These are phyloP conservation scores for Lynx canadensis DNA, from an alignment of 2,113 vertebrate genomes.

Conservation along the genomic window DNA sequence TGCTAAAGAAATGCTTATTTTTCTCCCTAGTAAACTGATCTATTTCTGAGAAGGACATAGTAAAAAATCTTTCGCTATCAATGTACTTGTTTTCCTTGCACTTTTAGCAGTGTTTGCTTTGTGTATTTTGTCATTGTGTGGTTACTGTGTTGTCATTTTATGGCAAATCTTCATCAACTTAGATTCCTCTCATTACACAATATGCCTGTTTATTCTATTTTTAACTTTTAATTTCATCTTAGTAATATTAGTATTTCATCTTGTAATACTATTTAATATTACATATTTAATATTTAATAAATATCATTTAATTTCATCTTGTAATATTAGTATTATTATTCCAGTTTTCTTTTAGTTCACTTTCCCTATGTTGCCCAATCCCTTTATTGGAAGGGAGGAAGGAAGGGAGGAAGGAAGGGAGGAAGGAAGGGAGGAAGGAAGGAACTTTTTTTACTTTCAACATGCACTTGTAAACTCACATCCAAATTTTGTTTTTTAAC, in stretches of 20 bases:
- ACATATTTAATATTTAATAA: too few species aligned
- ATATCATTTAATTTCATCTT: neutral
- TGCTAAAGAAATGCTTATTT: neutral
- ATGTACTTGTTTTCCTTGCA: neutral
- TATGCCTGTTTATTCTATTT: neutral
- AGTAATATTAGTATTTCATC: neutral
- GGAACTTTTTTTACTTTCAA: neutral
- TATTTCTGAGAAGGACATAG: neutral
- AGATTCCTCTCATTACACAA: neutral
- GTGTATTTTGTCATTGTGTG: neutral
- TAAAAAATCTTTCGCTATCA: neutral
- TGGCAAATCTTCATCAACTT: neutral
- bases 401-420: neutral
- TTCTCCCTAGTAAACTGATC: neutral
- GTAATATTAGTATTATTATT: neutral
- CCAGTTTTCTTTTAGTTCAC: neutral
- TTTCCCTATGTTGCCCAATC: neutral
- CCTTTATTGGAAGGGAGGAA: neutral
- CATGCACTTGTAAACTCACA: neutral
- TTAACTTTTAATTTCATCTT: constrained; percentile 27
- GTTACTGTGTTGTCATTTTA: neutral
- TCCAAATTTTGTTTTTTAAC: neutral
- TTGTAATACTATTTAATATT: neutral
- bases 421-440: too few species aligned
- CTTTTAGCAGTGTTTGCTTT: neutral